Conservation (phyloP, 2,888 invertebrate species). For the Synergus umbraculus region DNA sequence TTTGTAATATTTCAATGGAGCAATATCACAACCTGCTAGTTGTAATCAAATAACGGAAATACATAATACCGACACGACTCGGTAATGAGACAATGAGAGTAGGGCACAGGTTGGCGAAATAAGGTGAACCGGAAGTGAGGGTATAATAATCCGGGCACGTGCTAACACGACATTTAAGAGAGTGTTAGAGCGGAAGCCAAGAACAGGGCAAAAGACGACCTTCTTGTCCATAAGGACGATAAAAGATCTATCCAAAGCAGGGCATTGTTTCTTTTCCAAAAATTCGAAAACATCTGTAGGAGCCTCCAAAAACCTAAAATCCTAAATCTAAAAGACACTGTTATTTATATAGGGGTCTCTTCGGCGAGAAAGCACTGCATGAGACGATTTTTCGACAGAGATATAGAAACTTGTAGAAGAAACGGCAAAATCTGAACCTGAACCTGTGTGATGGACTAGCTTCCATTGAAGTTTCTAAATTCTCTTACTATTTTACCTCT, state of each 20-base stretch:
- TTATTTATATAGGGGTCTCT: background rate
- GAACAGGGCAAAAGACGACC: background rate
- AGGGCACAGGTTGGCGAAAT: slow-evolving; percentile 36
- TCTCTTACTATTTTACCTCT: background rate
- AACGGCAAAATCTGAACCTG: background rate
- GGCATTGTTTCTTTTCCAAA: background rate
- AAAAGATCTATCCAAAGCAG: background rate
- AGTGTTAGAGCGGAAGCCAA: slow-evolving; percentile 17
- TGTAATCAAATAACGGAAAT: background rate
- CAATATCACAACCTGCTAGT: background rate
- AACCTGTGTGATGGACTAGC: background rate
- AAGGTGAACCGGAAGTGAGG: slow-evolving; percentile 40
- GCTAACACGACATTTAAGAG: slow-evolving; percentile 22
- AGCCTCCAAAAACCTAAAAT: background rate
- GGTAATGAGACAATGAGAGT: slow-evolving; percentile 15
- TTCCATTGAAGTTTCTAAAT: background rate
- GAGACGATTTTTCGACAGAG: background rate
- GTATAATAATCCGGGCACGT: slow-evolving; percentile 38
- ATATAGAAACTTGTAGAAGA: background rate
- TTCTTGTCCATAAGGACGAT: background rate
- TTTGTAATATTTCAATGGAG: too few species aligned
- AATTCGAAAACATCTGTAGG: background rate
- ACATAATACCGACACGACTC: slow-evolving; percentile 2
- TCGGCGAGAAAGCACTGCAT: background rate
- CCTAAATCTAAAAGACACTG: background rate